Evolutionary conservation across 2,888 invertebrate genomes (phyloP), one percentile per base, ranked within the genome.

Genomic region (Yponomeuta cagnagella): DNA sequence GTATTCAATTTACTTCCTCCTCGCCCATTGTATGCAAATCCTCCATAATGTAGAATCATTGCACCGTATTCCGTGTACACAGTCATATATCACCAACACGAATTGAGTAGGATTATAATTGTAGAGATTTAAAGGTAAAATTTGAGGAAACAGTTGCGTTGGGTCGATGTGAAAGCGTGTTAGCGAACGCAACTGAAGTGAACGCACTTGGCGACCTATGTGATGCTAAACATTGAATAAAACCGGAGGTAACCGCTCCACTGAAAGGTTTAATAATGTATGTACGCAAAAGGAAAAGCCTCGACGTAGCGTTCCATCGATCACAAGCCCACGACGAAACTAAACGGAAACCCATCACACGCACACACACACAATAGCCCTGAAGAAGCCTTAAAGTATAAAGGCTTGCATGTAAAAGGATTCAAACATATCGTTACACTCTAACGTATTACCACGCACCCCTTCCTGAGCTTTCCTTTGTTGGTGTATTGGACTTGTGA

Each of bases 151-250:
- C 76, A 75, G 76, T 79, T 63, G 64, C 71, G 78, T 82, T 82
- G 80, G 80, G 77, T 76, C 74, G 73, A 75, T 74, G 80, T 79
- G 77, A 81, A 83, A 85, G 81, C 80, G 78, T 81, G 79, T 81
- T 82, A 78, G 80, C 76, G 73, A 74, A 76, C 12, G 52, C 52
- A 58, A 58, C 52, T 12, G 3, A 15, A 15, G 52, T 58, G 52
- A 58, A 58, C 52, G 15, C 12, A 43, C 6, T 43, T 43, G 43
- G 43, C 43, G 43, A 43, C 43, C 43, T 43, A 43, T 8, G 43
- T 43, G 43, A 8, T 43, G 43, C 6, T 43, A 43, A 43, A 43
- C 43, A 43, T 43, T 43, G 43, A 0, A 43, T 15, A 15, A 58
- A 58, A 15, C 52, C 52, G 52, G 52, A 58, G 52, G 52, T 58